These are phyloP conservation scores for Cyprinodon brontotheroides DNA, from an alignment of 2,113 vertebrate genomes.

Conservation along the genomic window DNA sequence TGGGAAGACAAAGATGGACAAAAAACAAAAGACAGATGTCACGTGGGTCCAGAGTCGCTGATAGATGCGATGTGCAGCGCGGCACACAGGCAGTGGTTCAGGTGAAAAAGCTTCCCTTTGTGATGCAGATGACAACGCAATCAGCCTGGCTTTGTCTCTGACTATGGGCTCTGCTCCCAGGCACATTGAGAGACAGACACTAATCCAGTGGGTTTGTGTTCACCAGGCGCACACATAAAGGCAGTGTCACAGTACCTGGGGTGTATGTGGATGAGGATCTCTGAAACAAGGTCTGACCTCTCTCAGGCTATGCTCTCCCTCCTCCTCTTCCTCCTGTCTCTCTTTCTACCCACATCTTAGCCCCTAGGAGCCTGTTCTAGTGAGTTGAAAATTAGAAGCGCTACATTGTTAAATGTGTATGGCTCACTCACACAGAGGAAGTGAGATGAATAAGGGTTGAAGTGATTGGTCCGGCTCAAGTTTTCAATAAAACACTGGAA, in stretches of 20 bases:
- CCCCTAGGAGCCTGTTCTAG: conserved; percentile 27
- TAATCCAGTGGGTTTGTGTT: conserved; percentile 74
- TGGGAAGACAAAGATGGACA: conserved; percentile 23
- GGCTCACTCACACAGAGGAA: conserved; percentile 31
- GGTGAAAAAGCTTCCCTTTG: conserved; percentile 77
- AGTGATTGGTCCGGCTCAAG: neutral
- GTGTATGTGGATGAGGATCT: conserved; percentile 69
- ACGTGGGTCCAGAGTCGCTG: conserved; percentile 61
- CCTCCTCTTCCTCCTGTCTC: conserved; percentile 25
- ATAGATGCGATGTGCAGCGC: conserved; percentile 62
- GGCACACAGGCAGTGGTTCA: conserved; percentile 62
- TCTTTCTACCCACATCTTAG: conserved; percentile 16
- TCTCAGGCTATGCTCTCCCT: conserved; percentile 65
- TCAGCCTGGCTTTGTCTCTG: conserved; percentile 76
- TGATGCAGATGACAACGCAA: conserved; percentile 80
- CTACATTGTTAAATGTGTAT: conserved; percentile 35
- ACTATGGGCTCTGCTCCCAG: conserved; percentile 68
- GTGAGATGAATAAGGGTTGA: conserved; percentile 25
- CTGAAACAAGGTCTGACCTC: conserved; percentile 75
- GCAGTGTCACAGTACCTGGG: conserved; percentile 72
- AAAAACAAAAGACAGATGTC: conserved; percentile 69
- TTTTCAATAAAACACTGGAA: neutral
- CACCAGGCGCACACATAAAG: conserved; percentile 58
- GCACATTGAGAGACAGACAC: conserved; percentile 70
- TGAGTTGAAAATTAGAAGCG: conserved; percentile 28